Conservation (phyloP, 2,113 vertebrate genomes). For the Strix aluco region DNA sequence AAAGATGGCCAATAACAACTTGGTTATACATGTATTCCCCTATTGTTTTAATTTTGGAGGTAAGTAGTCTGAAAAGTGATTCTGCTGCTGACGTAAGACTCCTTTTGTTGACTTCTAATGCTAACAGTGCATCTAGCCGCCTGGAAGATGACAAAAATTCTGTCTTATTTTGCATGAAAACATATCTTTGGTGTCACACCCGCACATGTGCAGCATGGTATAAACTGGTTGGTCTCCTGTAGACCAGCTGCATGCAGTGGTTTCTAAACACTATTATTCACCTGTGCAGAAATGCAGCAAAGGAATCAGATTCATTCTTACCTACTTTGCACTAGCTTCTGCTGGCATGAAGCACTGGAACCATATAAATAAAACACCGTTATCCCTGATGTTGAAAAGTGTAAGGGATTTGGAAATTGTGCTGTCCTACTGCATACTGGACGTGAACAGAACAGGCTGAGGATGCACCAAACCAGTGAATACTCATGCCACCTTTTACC, state of each 20-base stretch:
- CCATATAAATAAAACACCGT: not conserved
- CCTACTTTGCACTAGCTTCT: not conserved
- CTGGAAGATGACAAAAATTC: not conserved
- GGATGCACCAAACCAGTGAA: not conserved
- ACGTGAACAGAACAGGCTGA: not conserved
- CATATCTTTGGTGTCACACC: not conserved
- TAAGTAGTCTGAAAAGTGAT: not conserved
- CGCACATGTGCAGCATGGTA: rapidly evolving
- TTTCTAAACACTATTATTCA: not conserved
- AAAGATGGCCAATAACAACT: not conserved
- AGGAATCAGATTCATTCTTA: not conserved
- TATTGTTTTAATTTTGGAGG: not conserved
- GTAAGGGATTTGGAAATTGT: not conserved
- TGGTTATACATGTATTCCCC: not conserved
- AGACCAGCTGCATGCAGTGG: not conserved
- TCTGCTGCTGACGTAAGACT: not conserved
- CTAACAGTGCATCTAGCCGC: not conserved
- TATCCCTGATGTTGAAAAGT: not conserved
- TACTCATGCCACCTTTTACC: not conserved
- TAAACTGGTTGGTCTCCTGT: not conserved
- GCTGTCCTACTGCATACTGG: not conserved
- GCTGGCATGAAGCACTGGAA: not conserved
- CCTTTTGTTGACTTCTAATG: not conserved
- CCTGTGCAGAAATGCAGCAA: not conserved
- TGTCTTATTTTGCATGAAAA: not conserved